Conservation (phyloP, 2,797 vertebrate genomes). For the Hemibagrus guttatus region DNA sequence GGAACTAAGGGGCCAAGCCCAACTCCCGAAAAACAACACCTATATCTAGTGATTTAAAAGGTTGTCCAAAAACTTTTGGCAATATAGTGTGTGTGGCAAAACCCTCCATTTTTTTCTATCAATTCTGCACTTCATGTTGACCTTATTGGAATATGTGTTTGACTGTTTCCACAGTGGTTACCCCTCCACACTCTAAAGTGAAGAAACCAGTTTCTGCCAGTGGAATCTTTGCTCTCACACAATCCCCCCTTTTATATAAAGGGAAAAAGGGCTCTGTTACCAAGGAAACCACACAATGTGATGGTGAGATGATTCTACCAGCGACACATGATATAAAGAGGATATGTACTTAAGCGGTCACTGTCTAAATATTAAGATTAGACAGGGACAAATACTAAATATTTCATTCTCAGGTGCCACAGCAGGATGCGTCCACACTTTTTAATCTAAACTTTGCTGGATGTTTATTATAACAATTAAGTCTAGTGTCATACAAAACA, state of each 20-base stretch:
- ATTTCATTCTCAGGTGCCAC: neutral
- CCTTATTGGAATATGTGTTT: neutral
- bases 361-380: neutral
- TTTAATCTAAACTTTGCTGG: neutral
- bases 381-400: neutral
- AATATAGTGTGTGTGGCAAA: neutral
- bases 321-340: neutral
- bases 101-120: no score
- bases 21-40: no score
- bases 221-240: constrained; percentile 87
- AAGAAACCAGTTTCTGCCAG: constrained; percentile 79
- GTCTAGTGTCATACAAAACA: neutral
- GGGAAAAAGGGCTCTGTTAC: constrained; percentile 63
- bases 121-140: neutral
- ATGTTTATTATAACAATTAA: neutral
- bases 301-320: constrained; percentile 46
- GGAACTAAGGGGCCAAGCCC: no score
- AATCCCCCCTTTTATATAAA: constrained; percentile 87
- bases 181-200: constrained; percentile 71
- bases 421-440: neutral
- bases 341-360: neutral
- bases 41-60: no score
- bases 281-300: constrained; percentile 52
- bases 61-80: no score
- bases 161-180: constrained; percentile 58